Evolutionary conservation across 2,113 vertebrate genomes (phyloP).

Genomic region (Podiceps cristatus): DNA sequence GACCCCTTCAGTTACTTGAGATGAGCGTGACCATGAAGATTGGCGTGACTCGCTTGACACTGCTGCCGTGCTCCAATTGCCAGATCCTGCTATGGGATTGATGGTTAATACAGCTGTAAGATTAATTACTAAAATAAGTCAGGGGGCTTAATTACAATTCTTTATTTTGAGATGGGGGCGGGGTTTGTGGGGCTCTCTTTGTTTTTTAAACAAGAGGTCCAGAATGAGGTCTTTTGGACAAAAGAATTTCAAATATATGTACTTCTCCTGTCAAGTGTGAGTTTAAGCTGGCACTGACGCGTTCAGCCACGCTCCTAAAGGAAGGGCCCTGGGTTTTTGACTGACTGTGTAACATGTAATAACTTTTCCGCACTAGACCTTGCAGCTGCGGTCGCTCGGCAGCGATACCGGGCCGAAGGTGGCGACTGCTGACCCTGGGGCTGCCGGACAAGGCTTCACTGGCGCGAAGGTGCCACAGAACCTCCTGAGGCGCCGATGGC

Average conservation of each 20-base stretch:
- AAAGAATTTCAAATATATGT: fast-evolving
- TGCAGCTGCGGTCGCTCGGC: neutral
- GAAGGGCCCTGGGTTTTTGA: fast-evolving
- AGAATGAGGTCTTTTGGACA: neutral
- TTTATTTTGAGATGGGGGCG: neutral
- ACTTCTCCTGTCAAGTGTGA: neutral
- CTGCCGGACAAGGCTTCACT: fast-evolving
- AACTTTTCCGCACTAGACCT: neutral
- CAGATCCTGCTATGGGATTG: neutral
- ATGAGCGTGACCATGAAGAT: neutral
- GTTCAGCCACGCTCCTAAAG: neutral
- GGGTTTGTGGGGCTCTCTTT: fast-evolving
- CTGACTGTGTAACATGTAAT: fast-evolving
- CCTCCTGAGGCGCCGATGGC: fast-evolving
- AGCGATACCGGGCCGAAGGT: fast-evolving
- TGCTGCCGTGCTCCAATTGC: too few relatives aligned
- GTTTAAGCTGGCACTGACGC: fast-evolving
- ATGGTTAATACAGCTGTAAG: neutral
- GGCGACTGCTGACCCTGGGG: neutral
- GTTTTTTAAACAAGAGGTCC: neutral
- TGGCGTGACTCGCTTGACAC: fast-evolving
- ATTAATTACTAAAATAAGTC: neutral
- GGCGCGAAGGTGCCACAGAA: fast-evolving
- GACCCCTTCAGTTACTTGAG: neutral
- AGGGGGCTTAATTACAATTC: neutral